Conservation (phyloP, 2,797 vertebrate genomes). For the Pantherophis vulpinus region DNA sequence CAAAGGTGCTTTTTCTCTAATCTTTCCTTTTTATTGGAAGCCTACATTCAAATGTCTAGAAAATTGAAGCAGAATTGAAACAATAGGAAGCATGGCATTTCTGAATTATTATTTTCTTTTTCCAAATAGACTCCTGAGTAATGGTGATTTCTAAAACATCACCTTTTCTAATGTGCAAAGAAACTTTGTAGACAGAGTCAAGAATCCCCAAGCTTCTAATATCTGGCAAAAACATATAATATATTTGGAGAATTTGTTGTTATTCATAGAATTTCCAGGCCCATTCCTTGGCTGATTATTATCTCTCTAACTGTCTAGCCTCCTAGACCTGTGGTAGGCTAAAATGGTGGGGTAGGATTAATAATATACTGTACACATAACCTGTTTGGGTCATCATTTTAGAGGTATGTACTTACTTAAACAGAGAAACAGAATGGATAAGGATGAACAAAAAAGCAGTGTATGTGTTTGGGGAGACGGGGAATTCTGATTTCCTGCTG, state of each 20-base stretch:
- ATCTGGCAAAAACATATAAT: background rate
- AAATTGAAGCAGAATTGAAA: background rate
- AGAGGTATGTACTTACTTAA: background rate
- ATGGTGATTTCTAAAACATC: background rate
- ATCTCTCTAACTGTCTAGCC: background rate
- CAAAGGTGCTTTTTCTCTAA: no score
- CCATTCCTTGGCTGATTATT: background rate
- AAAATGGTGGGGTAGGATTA: background rate
- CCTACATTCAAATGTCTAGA: background rate
- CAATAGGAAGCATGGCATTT: background rate
- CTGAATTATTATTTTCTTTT: background rate
- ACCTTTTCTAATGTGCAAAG: background rate
- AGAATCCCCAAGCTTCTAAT: background rate
- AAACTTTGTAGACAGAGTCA: background rate
- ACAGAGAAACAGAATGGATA: background rate
- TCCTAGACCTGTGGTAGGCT: background rate
- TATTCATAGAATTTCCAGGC: background rate
- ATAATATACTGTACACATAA: background rate
- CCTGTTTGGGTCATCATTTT: background rate
- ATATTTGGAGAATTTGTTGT: background rate
- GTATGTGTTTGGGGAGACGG: background rate
- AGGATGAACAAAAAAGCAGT: background rate
- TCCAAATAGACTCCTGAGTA: background rate
- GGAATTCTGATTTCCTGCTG: background rate
- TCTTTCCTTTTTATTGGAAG: background rate